Evolutionary conservation across 2,797 vertebrate species (phyloP).

Genomic region (Coregonus suidteri): DNA sequence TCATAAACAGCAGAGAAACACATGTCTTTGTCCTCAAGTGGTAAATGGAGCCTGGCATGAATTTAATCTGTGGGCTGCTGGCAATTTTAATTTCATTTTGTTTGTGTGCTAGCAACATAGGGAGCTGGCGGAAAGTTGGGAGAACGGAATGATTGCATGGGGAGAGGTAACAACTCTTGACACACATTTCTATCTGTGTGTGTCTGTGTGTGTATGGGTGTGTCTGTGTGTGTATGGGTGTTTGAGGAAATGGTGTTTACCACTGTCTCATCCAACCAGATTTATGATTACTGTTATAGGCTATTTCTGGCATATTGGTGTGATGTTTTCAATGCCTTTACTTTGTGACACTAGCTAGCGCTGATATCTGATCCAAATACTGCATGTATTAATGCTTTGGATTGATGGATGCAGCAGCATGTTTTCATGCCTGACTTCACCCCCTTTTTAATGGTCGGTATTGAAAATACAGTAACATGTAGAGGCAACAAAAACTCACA

Average conservation of each 20-base stretch:
- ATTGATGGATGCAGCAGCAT: neutral
- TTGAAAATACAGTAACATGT: neutral
- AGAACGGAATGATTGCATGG: constrained; percentile 8
- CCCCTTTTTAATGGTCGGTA: neutral
- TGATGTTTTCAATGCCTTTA: neutral
- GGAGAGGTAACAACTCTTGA: constrained; percentile 11
- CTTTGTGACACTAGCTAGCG: neutral
- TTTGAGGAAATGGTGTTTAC: neutral
- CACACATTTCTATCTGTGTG: constrained; percentile 8
- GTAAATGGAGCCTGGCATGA: constrained; percentile 23
- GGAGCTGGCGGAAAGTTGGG: neutral
- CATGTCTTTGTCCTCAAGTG: constrained; percentile 17
- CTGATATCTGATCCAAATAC: neutral
- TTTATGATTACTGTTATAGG: neutral
- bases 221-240: neutral
- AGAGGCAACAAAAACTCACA: neutral
- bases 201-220: neutral
- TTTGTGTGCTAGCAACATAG: constrained; percentile 16
- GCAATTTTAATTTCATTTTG: constrained; percentile 33
- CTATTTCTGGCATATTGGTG: neutral
- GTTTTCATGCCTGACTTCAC: neutral
- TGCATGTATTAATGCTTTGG: constrained; percentile 1
- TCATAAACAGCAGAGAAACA: constrained; percentile 18
- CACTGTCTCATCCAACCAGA: neutral
- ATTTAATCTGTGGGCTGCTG: constrained; percentile 16